Percentiles rank a stretch among this genome's conserved stretches.
Evolutionary conservation across 2,113 vertebrate genomes (phyloP).

Genomic region (Ameiurus melas): DNA sequence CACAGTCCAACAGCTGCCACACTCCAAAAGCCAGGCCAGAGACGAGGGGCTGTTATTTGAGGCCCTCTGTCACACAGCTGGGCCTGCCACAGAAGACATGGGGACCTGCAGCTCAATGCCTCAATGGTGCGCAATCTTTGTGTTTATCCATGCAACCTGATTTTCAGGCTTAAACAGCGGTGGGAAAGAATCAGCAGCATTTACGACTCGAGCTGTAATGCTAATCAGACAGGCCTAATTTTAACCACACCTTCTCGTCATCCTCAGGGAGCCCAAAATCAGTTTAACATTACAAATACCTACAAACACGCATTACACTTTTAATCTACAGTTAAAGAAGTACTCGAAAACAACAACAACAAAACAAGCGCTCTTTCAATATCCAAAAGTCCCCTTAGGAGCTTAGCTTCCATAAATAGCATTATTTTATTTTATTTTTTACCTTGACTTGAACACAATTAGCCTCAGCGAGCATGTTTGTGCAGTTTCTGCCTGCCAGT

Average conservation of each 20-base stretch:
- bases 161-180: slow-evolving; percentile 36
- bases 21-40: slow-evolving; percentile 36
- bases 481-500: neutral
- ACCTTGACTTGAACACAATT: neutral
- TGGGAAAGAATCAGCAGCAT: slow-evolving; percentile 31
- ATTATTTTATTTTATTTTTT: neutral
- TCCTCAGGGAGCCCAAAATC: slow-evolving; percentile 8
- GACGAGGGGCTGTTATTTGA: slow-evolving; percentile 29
- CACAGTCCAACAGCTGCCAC: slow-evolving; percentile 53
- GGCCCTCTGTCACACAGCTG: slow-evolving; percentile 52
- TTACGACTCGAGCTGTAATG: slow-evolving; percentile 24
- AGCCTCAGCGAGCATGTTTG: slow-evolving; percentile 1
- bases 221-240: slow-evolving; percentile 31
- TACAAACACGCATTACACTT: too few relatives aligned
- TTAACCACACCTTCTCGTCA: neutral
- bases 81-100: slow-evolving; percentile 38
- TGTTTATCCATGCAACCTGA: slow-evolving; percentile 36
- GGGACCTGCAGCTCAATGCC: slow-evolving; percentile 25
- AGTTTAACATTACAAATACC: slow-evolving; percentile 12
- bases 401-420: neutral
- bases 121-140: slow-evolving; percentile 9
- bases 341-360: slow-evolving; percentile 16
- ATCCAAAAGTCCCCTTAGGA: neutral
- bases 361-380: neutral
- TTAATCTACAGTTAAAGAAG: neutral